A percentile compares a stretch with the other conserved stretches of the same genome.
Evolutionary conservation across 2,113 vertebrate genomes (phyloP).

Genomic region (Echinops telfairi): DNA sequence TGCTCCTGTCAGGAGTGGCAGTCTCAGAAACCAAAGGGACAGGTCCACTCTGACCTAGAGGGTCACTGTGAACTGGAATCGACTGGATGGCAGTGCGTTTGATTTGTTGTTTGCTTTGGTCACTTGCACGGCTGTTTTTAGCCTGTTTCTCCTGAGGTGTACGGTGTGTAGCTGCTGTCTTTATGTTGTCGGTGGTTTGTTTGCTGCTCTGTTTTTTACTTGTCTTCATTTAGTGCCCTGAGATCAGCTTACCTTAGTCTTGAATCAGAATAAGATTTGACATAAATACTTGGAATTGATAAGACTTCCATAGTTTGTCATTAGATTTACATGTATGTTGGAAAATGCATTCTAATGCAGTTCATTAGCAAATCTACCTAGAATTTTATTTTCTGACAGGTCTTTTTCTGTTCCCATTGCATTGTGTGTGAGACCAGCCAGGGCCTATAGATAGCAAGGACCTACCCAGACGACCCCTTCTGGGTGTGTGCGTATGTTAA

Average conservation of each 20-base stretch:
- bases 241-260: too few relatives aligned
- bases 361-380: neutral
- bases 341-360: neutral
- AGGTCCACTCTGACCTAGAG: too few relatives aligned
- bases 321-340: neutral
- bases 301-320: neutral
- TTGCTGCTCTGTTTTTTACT: too few relatives aligned
- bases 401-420: neutral
- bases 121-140: neutral
- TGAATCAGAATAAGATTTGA: neutral
- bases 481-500: neutral
- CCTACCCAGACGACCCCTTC: neutral
- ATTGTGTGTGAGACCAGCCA: neutral
- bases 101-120: too few relatives aligned
- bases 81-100: too few relatives aligned
- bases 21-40: too few relatives aligned
- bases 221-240: too few relatives aligned
- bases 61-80: too few relatives aligned
- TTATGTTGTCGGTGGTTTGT: too few relatives aligned
- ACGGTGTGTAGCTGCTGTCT: neutral
- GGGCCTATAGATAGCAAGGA: neutral
- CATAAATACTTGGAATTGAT: neutral
- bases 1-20: too few relatives aligned
- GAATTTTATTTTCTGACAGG: conserved; percentile 14
- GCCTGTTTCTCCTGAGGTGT: neutral